phyloP scores from a whole-genome alignment of 53 echinoderm and acorn worm species.

The Apostichopus leukothele region DNA sequence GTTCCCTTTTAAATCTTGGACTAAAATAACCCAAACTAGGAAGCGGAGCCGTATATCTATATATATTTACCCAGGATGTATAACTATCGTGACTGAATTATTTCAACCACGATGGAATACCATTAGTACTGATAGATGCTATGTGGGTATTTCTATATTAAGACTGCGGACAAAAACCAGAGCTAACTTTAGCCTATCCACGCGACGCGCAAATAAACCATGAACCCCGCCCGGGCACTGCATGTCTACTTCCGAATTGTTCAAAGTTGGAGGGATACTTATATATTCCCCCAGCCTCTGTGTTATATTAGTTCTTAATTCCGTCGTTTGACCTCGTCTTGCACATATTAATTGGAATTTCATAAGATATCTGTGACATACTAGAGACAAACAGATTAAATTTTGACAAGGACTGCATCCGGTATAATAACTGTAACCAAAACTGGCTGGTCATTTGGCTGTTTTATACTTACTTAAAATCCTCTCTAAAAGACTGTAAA shows the following conservation, averaged over 20 bases:
- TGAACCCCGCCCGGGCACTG: not conserved
- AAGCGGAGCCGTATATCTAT: too few relatives aligned
- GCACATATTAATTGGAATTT: not conserved
- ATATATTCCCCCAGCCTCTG: not conserved
- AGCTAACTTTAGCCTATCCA: too few relatives aligned
- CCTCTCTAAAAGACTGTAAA: too few relatives aligned
- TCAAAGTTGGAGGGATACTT: too few relatives aligned
- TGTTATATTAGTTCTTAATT: not conserved
- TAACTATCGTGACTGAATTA: not conserved
- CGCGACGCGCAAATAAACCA: too few relatives aligned
- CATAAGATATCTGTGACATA: not conserved
- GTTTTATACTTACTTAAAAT: too few relatives aligned
- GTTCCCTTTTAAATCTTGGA: too few relatives aligned
- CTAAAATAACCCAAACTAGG: too few relatives aligned
- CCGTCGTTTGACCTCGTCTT: not conserved
- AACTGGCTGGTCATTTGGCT: not conserved
- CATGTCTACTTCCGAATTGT: conserved; percentile 13
- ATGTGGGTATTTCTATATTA: not conserved
- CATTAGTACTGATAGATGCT: not conserved
- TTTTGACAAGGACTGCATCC: not conserved
- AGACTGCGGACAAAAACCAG: not conserved
- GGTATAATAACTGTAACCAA: not conserved
- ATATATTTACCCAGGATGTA: too few relatives aligned
- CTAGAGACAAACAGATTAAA: not conserved
- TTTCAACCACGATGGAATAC: not conserved